Conservation (phyloP, 2,888 invertebrate species). For the Xylophagus ater region DNA sequence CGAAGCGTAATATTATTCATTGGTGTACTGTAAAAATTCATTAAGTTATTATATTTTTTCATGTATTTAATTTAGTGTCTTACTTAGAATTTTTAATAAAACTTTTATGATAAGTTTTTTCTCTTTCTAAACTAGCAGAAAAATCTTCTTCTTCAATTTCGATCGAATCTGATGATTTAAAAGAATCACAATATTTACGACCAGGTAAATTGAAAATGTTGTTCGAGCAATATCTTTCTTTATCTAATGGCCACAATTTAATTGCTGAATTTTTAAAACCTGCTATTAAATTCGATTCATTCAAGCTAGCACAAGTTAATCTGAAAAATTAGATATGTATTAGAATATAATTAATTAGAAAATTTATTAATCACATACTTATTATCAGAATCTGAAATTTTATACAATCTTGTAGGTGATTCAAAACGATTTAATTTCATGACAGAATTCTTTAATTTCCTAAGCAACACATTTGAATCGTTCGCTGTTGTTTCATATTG, state of each 20-base stretch:
- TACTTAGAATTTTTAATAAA: conserved; percentile 5
- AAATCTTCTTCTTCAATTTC: conserved; percentile 31
- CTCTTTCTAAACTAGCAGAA: conserved; percentile 21
- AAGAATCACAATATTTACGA: too few relatives aligned
- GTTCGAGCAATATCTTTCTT: conserved; percentile 28
- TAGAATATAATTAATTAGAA: neutral
- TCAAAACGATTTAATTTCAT: conserved; percentile 13
- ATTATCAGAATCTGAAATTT: conserved; percentile 20
- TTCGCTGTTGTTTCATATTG: conserved; percentile 5
- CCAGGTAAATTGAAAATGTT: too few relatives aligned
- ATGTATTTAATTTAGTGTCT: conserved; percentile 3
- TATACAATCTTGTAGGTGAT: conserved; percentile 16
- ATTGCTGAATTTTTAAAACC: conserved; percentile 35
- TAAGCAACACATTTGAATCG: conserved; percentile 4
- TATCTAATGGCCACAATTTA: conserved; percentile 36
- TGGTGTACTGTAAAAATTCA: neutral
- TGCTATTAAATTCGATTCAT: conserved; percentile 36
- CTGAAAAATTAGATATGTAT: conserved; percentile 9
- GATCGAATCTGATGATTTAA: too few relatives aligned
- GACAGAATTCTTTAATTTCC: conserved; percentile 9
- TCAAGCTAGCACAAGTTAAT: conserved; percentile 25
- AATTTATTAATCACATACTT: conserved; percentile 8
- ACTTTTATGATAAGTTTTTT: neutral
- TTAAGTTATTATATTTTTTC: too few relatives aligned
- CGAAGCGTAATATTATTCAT: conserved; percentile 42